These are phyloP conservation scores for Crocallis elinguaria DNA, from an alignment of 2,888 invertebrate genomes.

Conservation along the genomic window DNA sequence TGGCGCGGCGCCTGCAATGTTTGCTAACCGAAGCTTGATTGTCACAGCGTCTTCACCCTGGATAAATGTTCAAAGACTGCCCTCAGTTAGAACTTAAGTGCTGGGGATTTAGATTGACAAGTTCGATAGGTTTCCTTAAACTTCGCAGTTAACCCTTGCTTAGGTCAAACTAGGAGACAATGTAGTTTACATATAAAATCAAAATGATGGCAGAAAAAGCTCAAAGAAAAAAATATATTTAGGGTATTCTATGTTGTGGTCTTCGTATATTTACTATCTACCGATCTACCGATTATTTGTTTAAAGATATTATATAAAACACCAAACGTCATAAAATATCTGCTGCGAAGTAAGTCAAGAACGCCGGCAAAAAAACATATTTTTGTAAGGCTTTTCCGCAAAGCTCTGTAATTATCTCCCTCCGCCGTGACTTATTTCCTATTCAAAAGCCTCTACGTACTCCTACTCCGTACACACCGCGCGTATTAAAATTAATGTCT, in stretches of 20 bases:
- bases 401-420: constrained; percentile 5
- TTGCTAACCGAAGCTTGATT: constrained; percentile 57
- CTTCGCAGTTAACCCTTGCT: too few relatives aligned
- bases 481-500: constrained; percentile 38
- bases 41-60: constrained; percentile 50
- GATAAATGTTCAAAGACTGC: constrained; percentile 21
- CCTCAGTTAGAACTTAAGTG: constrained; percentile 10
- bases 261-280: too few relatives aligned
- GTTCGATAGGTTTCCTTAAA: background rate
- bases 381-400: background rate
- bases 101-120: background rate
- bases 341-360: background rate
- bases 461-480: too few relatives aligned
- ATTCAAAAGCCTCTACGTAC: constrained; percentile 30
- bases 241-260: too few relatives aligned
- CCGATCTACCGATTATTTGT: too few relatives aligned
- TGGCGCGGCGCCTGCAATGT: constrained; percentile 62
- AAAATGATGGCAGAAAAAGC: too few relatives aligned
- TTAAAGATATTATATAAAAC: too few relatives aligned
- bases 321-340: background rate
- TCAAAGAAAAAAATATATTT: too few relatives aligned
- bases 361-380: background rate
- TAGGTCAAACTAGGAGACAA: too few relatives aligned
- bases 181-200: too few relatives aligned
- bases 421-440: constrained; percentile 23